Percentiles rank a stretch among this genome's conserved stretches.
Evolutionary conservation across 1,140 invertebrate genomes (phyloP).

Genomic region (Melanaphis sacchari): DNA sequence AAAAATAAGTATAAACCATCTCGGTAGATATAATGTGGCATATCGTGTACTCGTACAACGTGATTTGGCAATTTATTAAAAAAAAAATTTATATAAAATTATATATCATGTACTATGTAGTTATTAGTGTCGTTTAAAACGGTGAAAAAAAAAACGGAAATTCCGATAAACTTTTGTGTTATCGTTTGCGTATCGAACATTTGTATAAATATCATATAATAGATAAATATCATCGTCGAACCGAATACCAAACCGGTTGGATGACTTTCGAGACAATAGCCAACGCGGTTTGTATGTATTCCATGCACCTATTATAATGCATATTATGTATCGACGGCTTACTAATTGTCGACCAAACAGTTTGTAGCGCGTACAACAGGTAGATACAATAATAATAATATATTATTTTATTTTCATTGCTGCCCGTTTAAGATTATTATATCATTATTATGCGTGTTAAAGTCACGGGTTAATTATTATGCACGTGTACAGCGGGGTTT

Average conservation of each 20-base stretch:
- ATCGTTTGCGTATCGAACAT: background rate
- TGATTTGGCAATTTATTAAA: background rate
- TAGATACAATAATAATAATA: background rate
- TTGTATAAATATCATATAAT: background rate
- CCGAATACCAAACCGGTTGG: constrained; percentile 5
- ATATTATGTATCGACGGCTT: constrained; percentile 1
- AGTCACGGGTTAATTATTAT: background rate
- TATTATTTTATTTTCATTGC: background rate
- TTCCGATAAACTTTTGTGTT: background rate
- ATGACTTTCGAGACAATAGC: constrained; percentile 28
- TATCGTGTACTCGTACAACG: background rate
- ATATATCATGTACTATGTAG: background rate
- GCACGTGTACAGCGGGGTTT: too few relatives aligned
- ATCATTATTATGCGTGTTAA: background rate
- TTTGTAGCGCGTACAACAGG: background rate
- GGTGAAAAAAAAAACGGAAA: background rate
- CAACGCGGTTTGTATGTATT: background rate
- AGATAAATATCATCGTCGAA: constrained; percentile 6
- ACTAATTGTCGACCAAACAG: constrained; percentile 8
- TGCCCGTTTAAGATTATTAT: background rate
- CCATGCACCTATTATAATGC: background rate
- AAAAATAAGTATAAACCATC: background rate
- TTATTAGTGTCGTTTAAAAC: background rate
- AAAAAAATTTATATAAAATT: background rate
- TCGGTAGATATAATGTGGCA: background rate